Percentiles rank a stretch among this genome's conserved stretches.
These are phyloP conservation scores for Drosophila quadrilineata DNA, from an alignment of 1,140 invertebrate genomes.

Conservation along the genomic window DNA sequence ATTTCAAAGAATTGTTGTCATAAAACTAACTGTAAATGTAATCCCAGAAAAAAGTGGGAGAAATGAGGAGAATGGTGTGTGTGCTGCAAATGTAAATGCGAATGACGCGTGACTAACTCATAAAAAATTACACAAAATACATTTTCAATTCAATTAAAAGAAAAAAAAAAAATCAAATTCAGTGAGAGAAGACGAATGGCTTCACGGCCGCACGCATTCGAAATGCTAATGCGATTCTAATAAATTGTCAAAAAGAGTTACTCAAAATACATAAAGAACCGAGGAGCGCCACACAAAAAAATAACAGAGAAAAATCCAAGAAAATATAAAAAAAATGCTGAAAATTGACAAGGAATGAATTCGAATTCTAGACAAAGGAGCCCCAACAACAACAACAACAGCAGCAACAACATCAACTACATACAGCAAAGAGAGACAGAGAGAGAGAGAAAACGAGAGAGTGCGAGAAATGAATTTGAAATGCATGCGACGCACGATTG, in stretches of 20 bases:
- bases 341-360: conserved; percentile 44
- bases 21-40: conserved; percentile 29
- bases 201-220: conserved; percentile 27
- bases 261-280: conserved; percentile 16
- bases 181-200: not conserved
- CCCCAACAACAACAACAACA: conserved; percentile 12
- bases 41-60: not conserved
- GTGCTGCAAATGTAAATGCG: conserved; percentile 19
- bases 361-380: conserved; percentile 45
- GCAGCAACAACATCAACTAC: too few species aligned
- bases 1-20: conserved; percentile 22
- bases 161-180: conserved; percentile 22
- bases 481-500: conserved; percentile 39
- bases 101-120: conserved; percentile 43
- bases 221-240: conserved; percentile 56
- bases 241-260: conserved; percentile 62
- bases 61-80: too few species aligned
- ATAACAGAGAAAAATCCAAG: too few species aligned
- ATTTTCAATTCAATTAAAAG: conserved; percentile 43
- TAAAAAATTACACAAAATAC: conserved; percentile 30
- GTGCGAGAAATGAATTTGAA: conserved; percentile 26
- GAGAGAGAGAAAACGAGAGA: too few species aligned
- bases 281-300: conserved; percentile 36
- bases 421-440: too few species aligned
- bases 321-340: not conserved